These are phyloP conservation scores for Tragelaphus scriptus DNA, from an alignment of 2,113 vertebrate genomes.

Conservation along the genomic window DNA sequence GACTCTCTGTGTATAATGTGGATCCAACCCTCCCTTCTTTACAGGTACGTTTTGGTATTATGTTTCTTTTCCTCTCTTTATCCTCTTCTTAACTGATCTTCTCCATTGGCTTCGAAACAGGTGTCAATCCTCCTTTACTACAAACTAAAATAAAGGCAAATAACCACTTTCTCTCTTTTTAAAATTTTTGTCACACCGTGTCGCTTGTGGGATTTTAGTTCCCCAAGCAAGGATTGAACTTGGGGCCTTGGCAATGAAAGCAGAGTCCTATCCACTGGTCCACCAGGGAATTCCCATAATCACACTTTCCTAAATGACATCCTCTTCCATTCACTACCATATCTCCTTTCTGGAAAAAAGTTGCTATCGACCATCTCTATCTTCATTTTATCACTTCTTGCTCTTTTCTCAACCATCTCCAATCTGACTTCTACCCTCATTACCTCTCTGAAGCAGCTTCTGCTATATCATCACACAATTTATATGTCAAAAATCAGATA, in stretches of 20 bases:
- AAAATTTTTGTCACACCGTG: background rate
- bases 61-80: background rate
- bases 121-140: background rate
- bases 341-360: background rate
- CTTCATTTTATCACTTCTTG: background rate
- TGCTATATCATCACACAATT: background rate
- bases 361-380: background rate
- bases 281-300: background rate
- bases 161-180: background rate
- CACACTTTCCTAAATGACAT: background rate
- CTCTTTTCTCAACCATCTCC: background rate
- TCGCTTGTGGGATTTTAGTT: background rate
- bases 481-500: background rate
- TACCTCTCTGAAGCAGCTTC: background rate
- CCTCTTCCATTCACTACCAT: background rate
- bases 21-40: background rate
- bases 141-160: background rate
- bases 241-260: background rate
- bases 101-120: background rate
- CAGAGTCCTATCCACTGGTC: background rate
- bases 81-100: background rate
- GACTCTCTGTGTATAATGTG: background rate
- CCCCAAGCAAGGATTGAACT: background rate
- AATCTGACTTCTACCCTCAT: background rate
- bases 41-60: background rate